These are phyloP conservation scores for Ianthella basta DNA, from an alignment of 37 sponge, comb jelly and placozoan species.

Conservation along the genomic window DNA sequence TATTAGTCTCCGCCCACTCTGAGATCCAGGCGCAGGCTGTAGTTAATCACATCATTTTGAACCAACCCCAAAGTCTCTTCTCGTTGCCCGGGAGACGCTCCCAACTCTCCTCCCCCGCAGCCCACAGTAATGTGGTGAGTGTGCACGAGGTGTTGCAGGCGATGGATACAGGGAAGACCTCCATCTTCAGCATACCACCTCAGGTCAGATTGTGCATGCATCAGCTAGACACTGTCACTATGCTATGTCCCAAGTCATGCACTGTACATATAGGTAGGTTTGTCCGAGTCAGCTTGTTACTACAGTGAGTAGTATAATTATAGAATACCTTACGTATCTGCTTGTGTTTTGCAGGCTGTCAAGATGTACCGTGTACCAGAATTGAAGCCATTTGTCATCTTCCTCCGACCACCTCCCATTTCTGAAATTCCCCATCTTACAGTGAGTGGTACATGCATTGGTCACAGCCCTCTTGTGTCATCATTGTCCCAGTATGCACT, in stretches of 20 bases:
- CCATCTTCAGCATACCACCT: slow-evolving; percentile 50
- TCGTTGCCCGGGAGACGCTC: slow-evolving; percentile 3
- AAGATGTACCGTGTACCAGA: slow-evolving; percentile 33
- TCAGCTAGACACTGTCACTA: too few species aligned
- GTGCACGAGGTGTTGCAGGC: background rate
- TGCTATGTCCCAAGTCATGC: too few species aligned
- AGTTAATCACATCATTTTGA: background rate
- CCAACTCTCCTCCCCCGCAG: background rate
- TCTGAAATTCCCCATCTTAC: too few species aligned
- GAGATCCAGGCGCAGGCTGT: background rate
- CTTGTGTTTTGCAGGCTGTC: slow-evolving; percentile 31
- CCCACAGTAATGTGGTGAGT: background rate
- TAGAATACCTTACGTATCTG: too few species aligned
- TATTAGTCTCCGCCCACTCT: slow-evolving; percentile 42
- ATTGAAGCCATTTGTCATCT: slow-evolving; percentile 61
- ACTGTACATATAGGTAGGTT: too few species aligned
- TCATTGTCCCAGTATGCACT: too few species aligned
- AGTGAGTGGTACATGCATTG: too few species aligned
- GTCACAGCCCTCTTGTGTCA: too few species aligned
- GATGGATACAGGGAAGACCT: slow-evolving; percentile 58
- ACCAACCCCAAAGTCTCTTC: background rate
- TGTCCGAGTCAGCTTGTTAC: too few species aligned
- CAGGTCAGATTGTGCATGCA: slow-evolving; percentile 27
- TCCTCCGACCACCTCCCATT: slow-evolving; percentile 43
- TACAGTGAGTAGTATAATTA: too few species aligned